phyloP scores from a whole-genome alignment of 2,888 invertebrate genomes.

The Hydropsyche betteni region DNA sequence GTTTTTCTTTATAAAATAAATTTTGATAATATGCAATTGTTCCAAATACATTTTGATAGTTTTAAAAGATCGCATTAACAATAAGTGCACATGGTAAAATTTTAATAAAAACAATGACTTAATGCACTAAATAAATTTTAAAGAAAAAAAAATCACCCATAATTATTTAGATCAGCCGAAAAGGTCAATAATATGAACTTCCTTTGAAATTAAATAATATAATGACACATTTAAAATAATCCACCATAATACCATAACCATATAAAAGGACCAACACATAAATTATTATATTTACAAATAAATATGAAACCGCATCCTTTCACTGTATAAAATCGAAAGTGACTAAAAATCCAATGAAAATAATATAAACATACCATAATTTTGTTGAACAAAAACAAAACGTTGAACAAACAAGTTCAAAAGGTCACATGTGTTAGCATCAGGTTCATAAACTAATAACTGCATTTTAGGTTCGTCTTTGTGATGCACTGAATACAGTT shows the following conservation, averaged over 20 bases:
- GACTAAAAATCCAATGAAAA: background rate
- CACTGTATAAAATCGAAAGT: background rate
- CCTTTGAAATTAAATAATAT: too few relatives aligned
- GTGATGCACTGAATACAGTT: constrained; percentile 66
- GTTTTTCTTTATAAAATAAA: background rate
- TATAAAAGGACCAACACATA: background rate
- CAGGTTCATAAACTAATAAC: constrained; percentile 82
- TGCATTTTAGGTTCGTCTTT: constrained; percentile 64
- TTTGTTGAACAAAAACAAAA: constrained; percentile 92
- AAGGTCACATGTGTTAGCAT: constrained; percentile 78
- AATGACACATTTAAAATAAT: background rate
- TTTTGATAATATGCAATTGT: too few relatives aligned
- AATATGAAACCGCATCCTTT: background rate
- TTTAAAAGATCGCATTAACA: too few relatives aligned
- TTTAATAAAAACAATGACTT: background rate
- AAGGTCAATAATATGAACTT: too few relatives aligned
- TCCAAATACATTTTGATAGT: background rate
- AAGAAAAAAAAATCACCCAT: background rate
- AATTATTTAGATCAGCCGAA: too few relatives aligned
- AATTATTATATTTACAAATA: background rate
- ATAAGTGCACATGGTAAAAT: too few relatives aligned
- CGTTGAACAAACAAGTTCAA: constrained; percentile 92
- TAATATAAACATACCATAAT: constrained; percentile 74
- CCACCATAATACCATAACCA: background rate
- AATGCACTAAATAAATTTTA: background rate